Base-by-base conservation (phyloP, 2,113 vertebrate genomes). In the Toxotes chatareus region DNA sequence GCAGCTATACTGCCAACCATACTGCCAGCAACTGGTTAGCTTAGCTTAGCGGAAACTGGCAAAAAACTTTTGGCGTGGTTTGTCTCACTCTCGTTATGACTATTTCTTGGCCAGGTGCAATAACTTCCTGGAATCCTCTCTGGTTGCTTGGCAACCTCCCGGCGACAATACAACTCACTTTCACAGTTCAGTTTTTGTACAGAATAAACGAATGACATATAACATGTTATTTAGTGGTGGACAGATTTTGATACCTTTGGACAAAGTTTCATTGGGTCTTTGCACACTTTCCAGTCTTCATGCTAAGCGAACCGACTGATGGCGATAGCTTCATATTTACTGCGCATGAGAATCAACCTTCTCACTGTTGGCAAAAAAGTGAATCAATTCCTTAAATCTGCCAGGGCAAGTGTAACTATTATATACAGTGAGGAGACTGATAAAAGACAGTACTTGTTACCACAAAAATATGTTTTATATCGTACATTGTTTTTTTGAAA, bases 401-500 rank as follows among this genome's bases (percentile, higher is more conserved):
- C n/a, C 38, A 34, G n/a, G 27, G 31, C 62, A 68, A 68, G 17
- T 44, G 11, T 42, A 55, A 64, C 56, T 57, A 61, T 40, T 57
- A 4, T 19, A 34, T 16, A 31, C 27, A 57, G 10, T 7, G 5
- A 47, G 3, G 21, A 6, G 19, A 42, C 34, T 72, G 36, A 56
- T 49, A 19, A 66, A 38, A 55, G 32, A 81, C 2, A 44, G 7
- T 49, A 55, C 3, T 47, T 36, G 38, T 44, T n/a, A 31, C 7
- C 40, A 40, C 4, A 27, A 66, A 62, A 34, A 56, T 23, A 34
- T 4, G 6, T 82, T 67, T 49, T 62, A 42, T 44, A 51, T 32
- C 57, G 40, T 38, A 14, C 9, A 40, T 71, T 74, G 32, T 42
- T 31, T 46, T 66, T 5, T 9, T 32, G 8, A 69, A 78, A 86